phyloP scores from a whole-genome alignment of 2,888 invertebrate genomes.

The Melanostoma scalare region DNA sequence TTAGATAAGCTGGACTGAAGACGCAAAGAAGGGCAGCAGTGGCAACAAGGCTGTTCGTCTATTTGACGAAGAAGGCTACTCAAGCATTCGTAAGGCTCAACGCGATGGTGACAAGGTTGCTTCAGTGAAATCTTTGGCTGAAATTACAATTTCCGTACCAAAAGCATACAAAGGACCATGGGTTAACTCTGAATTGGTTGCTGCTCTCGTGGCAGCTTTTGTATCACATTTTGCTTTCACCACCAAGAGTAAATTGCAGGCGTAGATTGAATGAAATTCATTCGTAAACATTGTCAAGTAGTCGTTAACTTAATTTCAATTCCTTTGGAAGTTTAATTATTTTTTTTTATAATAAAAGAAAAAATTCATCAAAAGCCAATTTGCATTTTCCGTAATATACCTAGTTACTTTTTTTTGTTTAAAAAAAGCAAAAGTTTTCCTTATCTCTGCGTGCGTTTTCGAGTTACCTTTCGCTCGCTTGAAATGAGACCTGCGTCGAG shows the following conservation, averaged over 20 bases:
- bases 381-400: too few relatives aligned
- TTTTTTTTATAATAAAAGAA: conserved; percentile 63
- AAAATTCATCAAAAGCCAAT: background rate
- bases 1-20: conserved; percentile 97
- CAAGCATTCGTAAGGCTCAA: conserved; percentile 91
- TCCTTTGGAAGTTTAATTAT: conserved; percentile 36
- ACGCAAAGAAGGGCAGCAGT: conserved; percentile 90
- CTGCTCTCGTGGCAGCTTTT: conserved; percentile 88
- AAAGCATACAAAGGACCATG: conserved; percentile 95
- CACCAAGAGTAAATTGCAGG: conserved; percentile 90
- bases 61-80: conserved; percentile 96
- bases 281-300: conserved; percentile 73
- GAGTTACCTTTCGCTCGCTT: too few relatives aligned
- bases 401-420: too few relatives aligned
- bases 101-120: conserved; percentile 87
- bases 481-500: too few relatives aligned
- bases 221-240: conserved; percentile 94
- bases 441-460: too few relatives aligned
- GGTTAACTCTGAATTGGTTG: conserved; percentile 95
- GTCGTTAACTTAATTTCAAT: conserved; percentile 42
- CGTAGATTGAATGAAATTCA: conserved; percentile 84
- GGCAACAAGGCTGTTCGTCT: conserved; percentile 91
- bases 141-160: conserved; percentile 87
- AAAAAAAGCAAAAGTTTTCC: too few relatives aligned
- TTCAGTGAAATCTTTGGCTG: conserved; percentile 86